These are phyloP conservation scores for Agraylea sexmaculata DNA, from an alignment of 1,140 invertebrate genomes.

Conservation along the genomic window DNA sequence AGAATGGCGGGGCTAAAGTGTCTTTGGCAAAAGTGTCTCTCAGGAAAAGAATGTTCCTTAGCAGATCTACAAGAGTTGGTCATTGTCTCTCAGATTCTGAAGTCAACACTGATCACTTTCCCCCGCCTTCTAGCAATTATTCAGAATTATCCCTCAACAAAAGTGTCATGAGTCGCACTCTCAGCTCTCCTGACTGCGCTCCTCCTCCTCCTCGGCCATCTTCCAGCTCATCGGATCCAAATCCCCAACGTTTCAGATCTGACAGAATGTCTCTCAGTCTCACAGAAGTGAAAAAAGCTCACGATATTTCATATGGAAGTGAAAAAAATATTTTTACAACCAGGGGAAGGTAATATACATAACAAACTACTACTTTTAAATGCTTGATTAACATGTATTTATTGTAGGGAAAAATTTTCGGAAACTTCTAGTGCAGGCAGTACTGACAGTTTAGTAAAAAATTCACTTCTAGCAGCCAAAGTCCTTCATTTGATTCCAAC, in stretches of 20 bases:
- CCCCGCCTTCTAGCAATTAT: not conserved
- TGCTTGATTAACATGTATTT: not conserved
- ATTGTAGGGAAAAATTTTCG: conserved; percentile 7
- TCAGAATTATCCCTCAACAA: not conserved
- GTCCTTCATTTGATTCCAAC: conserved; percentile 68
- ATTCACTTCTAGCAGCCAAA: conserved; percentile 62
- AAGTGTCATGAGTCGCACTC: not conserved
- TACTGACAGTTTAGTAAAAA: conserved; percentile 57
- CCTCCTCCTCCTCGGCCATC: not conserved
- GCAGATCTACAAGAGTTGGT: not conserved
- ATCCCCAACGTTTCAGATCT: too few relatives aligned
- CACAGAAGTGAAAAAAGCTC: not conserved
- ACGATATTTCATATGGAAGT: not conserved
- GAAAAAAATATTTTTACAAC: not conserved
- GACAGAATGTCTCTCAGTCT: not conserved
- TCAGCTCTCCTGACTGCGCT: not conserved
- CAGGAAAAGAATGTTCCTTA: not conserved
- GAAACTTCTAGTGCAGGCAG: conserved; percentile 33
- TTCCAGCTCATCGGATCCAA: too few relatives aligned
- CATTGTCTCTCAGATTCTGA: not conserved
- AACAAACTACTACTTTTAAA: not conserved
- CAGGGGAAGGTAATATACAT: not conserved
- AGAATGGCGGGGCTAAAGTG: not conserved
- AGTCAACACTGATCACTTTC: not conserved
- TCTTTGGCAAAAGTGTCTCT: not conserved